phyloP scores from a whole-genome alignment of 2,797 vertebrate species.

The Chrosomus eos region DNA sequence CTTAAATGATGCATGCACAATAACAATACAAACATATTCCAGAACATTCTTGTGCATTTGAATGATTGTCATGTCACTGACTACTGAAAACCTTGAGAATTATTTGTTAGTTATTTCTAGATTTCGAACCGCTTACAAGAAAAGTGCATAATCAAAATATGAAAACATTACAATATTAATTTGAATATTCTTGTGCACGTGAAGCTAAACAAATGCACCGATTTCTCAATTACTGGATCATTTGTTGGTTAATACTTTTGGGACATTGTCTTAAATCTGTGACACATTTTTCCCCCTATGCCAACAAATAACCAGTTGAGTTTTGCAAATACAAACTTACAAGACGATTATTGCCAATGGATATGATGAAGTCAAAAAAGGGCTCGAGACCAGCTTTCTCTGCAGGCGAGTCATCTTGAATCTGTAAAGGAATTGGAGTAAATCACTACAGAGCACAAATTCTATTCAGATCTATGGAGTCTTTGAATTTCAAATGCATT shows the following conservation, averaged over 20 bases:
- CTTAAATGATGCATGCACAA: background rate
- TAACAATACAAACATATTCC: background rate
- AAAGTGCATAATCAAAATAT: background rate
- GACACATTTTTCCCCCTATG: background rate
- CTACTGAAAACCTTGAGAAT: background rate
- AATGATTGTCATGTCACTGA: background rate
- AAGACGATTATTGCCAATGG: slow-evolving; percentile 89
- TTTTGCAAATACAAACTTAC: slow-evolving; percentile 74
- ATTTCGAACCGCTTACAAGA: background rate
- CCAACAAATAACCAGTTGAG: background rate
- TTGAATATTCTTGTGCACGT: background rate
- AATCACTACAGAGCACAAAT: background rate
- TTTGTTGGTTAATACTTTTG: background rate
- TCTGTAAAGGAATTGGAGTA: slow-evolving; percentile 71
- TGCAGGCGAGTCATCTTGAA: slow-evolving; percentile 93
- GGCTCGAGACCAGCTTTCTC: slow-evolving; percentile 90
- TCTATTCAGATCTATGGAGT: background rate
- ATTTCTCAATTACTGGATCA: background rate
- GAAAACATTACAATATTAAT: background rate
- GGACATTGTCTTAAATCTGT: background rate
- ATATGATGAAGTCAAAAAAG: slow-evolving; percentile 96
- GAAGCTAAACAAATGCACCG: background rate
- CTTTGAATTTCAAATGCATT: background rate
- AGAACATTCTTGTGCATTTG: background rate
- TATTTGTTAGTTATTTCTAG: background rate